A percentile compares a stretch with the other conserved stretches of the same genome.
phyloP scores from a whole-genome alignment of 2,888 invertebrate species.

The Diloba caeruleocephala region DNA sequence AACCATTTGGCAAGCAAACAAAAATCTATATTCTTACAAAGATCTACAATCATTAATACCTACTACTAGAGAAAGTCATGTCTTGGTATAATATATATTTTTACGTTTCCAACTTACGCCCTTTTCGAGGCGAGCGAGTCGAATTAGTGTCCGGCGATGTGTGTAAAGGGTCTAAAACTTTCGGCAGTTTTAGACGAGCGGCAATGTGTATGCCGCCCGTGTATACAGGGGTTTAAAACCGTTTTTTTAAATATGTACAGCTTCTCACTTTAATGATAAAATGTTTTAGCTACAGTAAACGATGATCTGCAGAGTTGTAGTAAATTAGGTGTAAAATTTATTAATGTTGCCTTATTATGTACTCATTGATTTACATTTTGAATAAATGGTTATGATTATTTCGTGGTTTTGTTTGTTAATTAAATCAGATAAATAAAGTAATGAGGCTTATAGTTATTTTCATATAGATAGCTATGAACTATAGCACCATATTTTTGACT shows the following conservation, averaged over 20 bases:
- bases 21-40: no score
- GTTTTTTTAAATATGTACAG: conserved; percentile 66
- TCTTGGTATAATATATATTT: conserved; percentile 32
- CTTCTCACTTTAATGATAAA: conserved; percentile 36
- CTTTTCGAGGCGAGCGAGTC: conserved; percentile 65
- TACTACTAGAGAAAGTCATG: no score
- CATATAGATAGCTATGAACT: no score
- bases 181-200: conserved; percentile 74
- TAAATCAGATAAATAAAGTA: background rate
- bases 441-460: no score
- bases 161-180: conserved; percentile 84
- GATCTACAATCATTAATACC: no score
- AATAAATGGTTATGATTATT: background rate
- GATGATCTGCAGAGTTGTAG: conserved; percentile 3
- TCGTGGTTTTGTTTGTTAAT: background rate
- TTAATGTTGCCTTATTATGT: background rate
- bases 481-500: no score
- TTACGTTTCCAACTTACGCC: conserved; percentile 64
- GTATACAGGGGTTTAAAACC: conserved; percentile 69
- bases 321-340: conserved; percentile 7
- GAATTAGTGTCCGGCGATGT: conserved; percentile 84
- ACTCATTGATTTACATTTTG: background rate
- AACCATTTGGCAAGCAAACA: no score
- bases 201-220: conserved; percentile 55
- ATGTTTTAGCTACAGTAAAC: conserved; percentile 17